Evolutionary conservation across 2,113 vertebrate genomes (phyloP).

Genomic region (Ptilonorhynchus violaceus): DNA sequence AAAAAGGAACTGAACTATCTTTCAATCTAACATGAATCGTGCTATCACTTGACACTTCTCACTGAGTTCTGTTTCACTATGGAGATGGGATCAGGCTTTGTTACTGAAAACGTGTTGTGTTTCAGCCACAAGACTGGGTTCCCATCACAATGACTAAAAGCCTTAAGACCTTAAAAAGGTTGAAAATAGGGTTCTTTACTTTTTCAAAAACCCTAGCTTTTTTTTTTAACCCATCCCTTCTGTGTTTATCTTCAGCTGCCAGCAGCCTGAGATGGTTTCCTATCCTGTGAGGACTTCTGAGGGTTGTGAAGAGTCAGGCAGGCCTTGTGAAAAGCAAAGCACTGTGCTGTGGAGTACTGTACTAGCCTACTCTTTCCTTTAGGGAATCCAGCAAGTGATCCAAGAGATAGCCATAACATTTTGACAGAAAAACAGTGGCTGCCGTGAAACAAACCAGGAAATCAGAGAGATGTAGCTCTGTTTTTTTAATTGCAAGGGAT

Average conservation of each 20-base stretch:
- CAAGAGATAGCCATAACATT: not conserved
- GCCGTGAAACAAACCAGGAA: not conserved
- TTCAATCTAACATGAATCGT: not conserved
- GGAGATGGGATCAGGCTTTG: not conserved
- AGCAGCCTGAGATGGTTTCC: not conserved
- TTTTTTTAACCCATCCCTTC: not conserved
- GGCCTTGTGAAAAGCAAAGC: not conserved
- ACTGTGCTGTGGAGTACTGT: not conserved
- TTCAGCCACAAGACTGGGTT: not conserved
- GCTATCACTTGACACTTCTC: not conserved
- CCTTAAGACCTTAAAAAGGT: constrained; percentile 6
- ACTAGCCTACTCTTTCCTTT: not conserved
- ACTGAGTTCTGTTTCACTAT: not conserved
- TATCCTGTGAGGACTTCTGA: not conserved
- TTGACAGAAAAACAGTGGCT: not conserved
- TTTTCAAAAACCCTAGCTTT: not conserved
- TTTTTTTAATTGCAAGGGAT: not conserved
- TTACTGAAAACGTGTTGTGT: not conserved
- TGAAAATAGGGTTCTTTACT: not conserved
- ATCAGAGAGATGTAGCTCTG: not conserved
- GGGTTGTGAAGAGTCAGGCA: not conserved
- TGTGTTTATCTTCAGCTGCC: not conserved
- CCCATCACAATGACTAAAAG: not conserved
- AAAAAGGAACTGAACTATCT: not conserved
- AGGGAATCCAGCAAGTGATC: not conserved